phyloP scores from a whole-genome alignment of 2,888 invertebrate species.

The Achlya flavicornis region DNA sequence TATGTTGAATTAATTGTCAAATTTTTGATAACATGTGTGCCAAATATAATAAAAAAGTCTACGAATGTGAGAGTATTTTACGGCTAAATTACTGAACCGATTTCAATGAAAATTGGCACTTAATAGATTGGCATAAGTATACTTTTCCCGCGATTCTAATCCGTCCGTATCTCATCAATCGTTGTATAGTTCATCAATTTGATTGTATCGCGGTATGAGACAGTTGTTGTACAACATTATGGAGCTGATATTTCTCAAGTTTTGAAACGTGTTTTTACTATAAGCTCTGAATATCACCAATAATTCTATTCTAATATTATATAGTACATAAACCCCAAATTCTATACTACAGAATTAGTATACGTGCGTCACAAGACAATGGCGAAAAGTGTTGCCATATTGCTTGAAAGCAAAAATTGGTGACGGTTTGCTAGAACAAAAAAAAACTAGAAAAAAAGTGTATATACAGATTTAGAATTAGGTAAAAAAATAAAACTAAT shows the following conservation, averaged over 20 bases:
- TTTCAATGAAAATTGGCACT: too few relatives aligned
- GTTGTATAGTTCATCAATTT: background rate
- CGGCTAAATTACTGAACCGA: too few relatives aligned
- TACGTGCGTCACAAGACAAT: background rate
- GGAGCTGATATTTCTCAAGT: background rate
- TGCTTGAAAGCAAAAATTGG: slow-evolving; percentile 25
- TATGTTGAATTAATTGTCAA: too few relatives aligned
- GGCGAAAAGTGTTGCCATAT: slow-evolving; percentile 24
- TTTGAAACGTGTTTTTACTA: too few relatives aligned
- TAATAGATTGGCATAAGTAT: too few relatives aligned
- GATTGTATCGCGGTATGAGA: background rate
- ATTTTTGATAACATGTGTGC: too few relatives aligned
- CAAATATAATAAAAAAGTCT: too few relatives aligned
- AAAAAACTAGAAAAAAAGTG: slow-evolving; percentile 15
- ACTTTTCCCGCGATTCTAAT: background rate
- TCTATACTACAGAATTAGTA: background rate
- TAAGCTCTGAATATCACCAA: slow-evolving; percentile 1
- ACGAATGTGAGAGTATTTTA: too few relatives aligned
- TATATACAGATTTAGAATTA: background rate
- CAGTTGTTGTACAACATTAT: background rate
- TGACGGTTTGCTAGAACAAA: slow-evolving; percentile 40
- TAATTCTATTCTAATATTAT: background rate
- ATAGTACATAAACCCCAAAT: background rate
- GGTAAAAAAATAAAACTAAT: slow-evolving; percentile 24
- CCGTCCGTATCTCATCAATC: background rate